These are phyloP conservation scores for Poecile montanus DNA, from an alignment of 2,797 vertebrate genomes.

Conservation along the genomic window DNA sequence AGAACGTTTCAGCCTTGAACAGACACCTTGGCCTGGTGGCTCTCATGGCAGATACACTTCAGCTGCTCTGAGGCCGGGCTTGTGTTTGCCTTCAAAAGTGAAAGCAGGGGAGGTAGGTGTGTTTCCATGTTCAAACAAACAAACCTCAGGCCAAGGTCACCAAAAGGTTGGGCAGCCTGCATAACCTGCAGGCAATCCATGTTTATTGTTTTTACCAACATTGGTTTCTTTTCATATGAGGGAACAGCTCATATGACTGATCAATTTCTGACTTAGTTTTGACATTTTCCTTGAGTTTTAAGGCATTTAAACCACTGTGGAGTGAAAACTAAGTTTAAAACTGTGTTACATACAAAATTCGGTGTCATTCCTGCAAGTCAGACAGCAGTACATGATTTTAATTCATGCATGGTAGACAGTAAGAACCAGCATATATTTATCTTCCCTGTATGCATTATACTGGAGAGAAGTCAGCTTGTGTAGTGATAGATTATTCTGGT, in stretches of 20 bases:
- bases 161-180: neutral
- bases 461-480: neutral
- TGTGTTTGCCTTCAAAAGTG: neutral
- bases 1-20: neutral
- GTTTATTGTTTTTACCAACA: neutral
- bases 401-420: neutral
- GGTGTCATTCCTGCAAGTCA: neutral
- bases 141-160: neutral
- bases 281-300: neutral
- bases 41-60: neutral
- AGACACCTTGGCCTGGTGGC: neutral
- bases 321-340: neutral
- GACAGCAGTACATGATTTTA: neutral
- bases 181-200: neutral
- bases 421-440: neutral
- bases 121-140: conserved; percentile 12
- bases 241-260: neutral
- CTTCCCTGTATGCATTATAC: neutral
- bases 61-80: neutral
- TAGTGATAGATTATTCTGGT: neutral
- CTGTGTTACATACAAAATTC: neutral
- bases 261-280: neutral
- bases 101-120: neutral
- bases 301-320: neutral
- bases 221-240: neutral